Conservation (phyloP, 2,888 invertebrate genomes). For the Amphimallon solstitiale region DNA sequence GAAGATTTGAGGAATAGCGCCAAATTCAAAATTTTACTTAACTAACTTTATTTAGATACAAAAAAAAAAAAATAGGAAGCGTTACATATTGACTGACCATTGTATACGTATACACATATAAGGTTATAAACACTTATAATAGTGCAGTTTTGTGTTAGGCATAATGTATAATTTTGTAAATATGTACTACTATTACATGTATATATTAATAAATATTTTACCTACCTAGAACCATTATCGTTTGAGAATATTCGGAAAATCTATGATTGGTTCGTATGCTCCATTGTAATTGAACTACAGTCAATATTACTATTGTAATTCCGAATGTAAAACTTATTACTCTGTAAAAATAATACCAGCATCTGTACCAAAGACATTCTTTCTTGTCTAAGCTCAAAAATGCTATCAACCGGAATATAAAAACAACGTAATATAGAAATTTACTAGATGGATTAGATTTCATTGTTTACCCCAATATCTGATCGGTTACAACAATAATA, state of each 20-base stretch:
- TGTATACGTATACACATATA: too few species aligned
- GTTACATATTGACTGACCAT: too few species aligned
- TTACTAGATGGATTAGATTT: not conserved
- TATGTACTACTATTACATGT: too few species aligned
- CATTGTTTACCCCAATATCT: not conserved
- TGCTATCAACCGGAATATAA: constrained; percentile 7
- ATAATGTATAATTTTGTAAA: too few species aligned
- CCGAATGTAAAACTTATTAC: not conserved
- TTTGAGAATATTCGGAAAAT: constrained; percentile 11
- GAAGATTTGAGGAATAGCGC: too few species aligned
- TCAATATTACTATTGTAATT: not conserved
- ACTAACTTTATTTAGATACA: too few species aligned
- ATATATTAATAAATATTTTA: not conserved
- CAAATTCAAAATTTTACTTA: too few species aligned
- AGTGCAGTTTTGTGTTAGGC: too few species aligned
- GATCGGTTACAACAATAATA: too few species aligned
- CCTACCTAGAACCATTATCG: constrained; percentile 9
- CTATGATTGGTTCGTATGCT: not conserved
- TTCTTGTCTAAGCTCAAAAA: not conserved
- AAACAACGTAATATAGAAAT: not conserved
- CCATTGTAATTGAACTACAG: constrained; percentile 1
- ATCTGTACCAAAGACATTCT: constrained; percentile 1
- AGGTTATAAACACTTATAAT: too few species aligned
- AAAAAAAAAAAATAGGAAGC: too few species aligned
- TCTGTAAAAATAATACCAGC: constrained; percentile 4